These are phyloP conservation scores for Parnassius mnemosyne DNA, from an alignment of 2,888 invertebrate species.

Conservation along the genomic window DNA sequence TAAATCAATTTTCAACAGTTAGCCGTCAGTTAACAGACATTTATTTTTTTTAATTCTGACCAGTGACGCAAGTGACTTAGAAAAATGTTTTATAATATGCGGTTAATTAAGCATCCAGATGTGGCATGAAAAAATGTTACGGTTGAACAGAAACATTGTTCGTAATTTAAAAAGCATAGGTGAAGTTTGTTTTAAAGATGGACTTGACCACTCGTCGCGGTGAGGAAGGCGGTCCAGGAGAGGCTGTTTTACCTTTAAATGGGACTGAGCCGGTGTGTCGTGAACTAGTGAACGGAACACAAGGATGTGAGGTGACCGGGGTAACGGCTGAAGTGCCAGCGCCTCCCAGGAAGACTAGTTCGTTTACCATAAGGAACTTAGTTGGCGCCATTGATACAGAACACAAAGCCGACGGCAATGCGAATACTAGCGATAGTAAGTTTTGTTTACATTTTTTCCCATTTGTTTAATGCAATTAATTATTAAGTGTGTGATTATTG, in stretches of 20 bases:
- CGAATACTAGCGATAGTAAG: conserved; percentile 60
- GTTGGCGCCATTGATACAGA: conserved; percentile 65
- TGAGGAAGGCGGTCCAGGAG: conserved; percentile 49
- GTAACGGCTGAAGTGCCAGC: conserved; percentile 54
- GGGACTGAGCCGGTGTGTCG: conserved; percentile 57
- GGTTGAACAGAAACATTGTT: conserved; percentile 27
- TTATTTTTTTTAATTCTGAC: background rate
- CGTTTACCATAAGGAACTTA: conserved; percentile 70
- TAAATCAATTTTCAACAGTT: background rate
- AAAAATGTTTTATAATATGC: conserved; percentile 13
- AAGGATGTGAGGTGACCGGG: conserved; percentile 57
- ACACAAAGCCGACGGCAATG: conserved; percentile 55
- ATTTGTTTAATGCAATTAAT: too few species aligned
- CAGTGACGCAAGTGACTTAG: conserved; percentile 8
- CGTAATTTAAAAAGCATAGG: conserved; percentile 31
- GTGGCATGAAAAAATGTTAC: conserved; percentile 34
- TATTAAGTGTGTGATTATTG: too few species aligned
- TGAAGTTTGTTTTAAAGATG: conserved; percentile 54
- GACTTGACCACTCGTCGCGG: conserved; percentile 74
- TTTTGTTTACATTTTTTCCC: conserved; percentile 22
- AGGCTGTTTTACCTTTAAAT: conserved; percentile 42
- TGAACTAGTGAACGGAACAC: conserved; percentile 56
- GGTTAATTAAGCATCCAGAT: conserved; percentile 12
- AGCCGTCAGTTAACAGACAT: background rate
- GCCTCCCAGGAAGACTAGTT: conserved; percentile 58